A percentile compares a stretch with the other conserved stretches of the same genome.
phyloP scores from a whole-genome alignment of 2,888 invertebrate genomes.

The Hypselothyrea guttata region DNA sequence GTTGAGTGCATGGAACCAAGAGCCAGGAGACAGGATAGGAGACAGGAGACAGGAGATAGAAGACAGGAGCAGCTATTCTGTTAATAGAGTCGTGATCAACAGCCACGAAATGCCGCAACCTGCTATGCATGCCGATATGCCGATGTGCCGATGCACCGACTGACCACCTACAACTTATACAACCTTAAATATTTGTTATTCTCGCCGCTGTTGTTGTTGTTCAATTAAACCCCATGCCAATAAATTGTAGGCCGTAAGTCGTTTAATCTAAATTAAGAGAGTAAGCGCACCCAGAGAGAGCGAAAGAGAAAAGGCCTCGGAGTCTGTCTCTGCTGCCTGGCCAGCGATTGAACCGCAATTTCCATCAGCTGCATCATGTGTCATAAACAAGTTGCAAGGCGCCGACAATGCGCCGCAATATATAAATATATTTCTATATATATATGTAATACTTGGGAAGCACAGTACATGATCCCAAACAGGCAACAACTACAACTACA shows the following conservation, averaged over 20 bases:
- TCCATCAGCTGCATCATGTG: conserved; percentile 79
- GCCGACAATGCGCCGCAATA: conserved; percentile 64
- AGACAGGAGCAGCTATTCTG: conserved; percentile 14
- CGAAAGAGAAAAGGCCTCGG: not conserved
- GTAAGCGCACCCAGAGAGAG: not conserved
- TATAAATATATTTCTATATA: conserved; percentile 5
- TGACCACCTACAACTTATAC: conserved; percentile 15
- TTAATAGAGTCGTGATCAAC: conserved; percentile 80
- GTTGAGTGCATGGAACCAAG: conserved; percentile 2
- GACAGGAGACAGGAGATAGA: not conserved
- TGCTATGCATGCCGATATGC: conserved; percentile 16
- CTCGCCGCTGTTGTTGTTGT: conserved; percentile 48
- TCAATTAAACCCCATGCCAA: conserved; percentile 79
- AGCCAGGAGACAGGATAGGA: conserved; percentile 1
- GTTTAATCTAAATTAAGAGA: conserved; percentile 79
- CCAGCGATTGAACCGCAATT: conserved; percentile 64
- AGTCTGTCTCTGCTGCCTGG: conserved; percentile 19
- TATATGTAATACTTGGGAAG: conserved; percentile 45
- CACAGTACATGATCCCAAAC: conserved; percentile 8
- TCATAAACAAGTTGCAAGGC: conserved; percentile 81
- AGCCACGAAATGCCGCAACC: conserved; percentile 61
- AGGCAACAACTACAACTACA: too few relatives aligned
- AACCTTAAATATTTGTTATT: conserved; percentile 7
- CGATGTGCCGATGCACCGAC: too few relatives aligned
- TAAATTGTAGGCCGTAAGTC: conserved; percentile 78